phyloP scores from a whole-genome alignment of 2,113 vertebrate genomes.

The Scomber colias region DNA sequence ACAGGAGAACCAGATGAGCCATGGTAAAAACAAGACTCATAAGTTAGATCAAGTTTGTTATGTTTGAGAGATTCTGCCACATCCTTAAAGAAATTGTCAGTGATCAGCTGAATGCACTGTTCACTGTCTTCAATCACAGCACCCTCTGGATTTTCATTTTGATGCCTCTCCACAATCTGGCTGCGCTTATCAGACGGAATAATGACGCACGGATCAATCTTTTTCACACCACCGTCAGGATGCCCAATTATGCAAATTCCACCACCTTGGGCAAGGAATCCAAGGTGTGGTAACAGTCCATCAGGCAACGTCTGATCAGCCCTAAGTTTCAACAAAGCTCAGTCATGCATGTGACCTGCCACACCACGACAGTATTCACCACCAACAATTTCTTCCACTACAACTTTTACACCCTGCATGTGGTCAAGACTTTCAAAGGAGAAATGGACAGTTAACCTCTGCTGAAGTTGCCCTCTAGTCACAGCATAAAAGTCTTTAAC shows the following conservation, averaged over 20 bases:
- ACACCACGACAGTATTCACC: background rate
- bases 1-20: slow-evolving; percentile 67
- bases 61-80: background rate
- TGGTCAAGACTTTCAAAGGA: slow-evolving; percentile 36
- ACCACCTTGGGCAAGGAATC: background rate
- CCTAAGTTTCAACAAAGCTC: slow-evolving; percentile 52
- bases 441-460: slow-evolving; percentile 45
- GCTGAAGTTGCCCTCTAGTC: rapidly evolving
- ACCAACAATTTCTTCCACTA: slow-evolving; percentile 31
- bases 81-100: rapidly evolving
- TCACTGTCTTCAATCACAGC: rapidly evolving
- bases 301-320: background rate
- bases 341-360: slow-evolving; percentile 17
- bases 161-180: background rate
- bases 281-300: slow-evolving; percentile 5
- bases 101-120: background rate
- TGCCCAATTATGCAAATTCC: slow-evolving; percentile 76
- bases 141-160: background rate
- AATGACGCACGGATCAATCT: slow-evolving; percentile 61
- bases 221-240: slow-evolving; percentile 56
- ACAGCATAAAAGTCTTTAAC: background rate
- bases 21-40: slow-evolving; percentile 18
- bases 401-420: rapidly evolving
- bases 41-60: background rate
- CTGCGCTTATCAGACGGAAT: background rate